phyloP scores from a whole-genome alignment of 2,113 vertebrate species.

The Eulacestoma nigropectus region DNA sequence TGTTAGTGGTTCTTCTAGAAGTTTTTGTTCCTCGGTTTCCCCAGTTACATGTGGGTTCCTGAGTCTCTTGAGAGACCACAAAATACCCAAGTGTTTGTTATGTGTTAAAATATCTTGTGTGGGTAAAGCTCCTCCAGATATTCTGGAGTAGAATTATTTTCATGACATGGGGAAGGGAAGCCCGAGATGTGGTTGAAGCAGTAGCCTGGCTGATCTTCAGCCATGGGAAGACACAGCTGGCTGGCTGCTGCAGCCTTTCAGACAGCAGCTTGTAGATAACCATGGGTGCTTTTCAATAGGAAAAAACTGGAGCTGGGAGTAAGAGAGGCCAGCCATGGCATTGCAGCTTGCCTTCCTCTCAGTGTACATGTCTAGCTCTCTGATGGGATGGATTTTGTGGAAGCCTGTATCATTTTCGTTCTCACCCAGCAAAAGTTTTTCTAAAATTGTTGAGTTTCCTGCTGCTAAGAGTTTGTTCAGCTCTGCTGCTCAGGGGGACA shows the following conservation, averaged over 20 bases:
- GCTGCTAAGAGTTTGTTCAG: background rate
- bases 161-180: background rate
- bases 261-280: background rate
- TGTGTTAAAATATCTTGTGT: rapidly evolving
- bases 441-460: background rate
- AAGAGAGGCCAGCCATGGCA: background rate
- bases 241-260: background rate
- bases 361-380: background rate
- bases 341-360: background rate
- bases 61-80: background rate
- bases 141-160: background rate
- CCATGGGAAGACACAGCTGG: background rate
- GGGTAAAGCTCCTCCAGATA: background rate
- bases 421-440: background rate
- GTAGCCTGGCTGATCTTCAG: background rate
- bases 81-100: background rate
- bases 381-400: background rate
- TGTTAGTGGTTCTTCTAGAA: background rate
- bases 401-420: background rate
- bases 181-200: background rate
- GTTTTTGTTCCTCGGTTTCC: background rate
- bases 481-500: background rate
- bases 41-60: background rate
- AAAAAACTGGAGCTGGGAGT: background rate
- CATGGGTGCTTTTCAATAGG: background rate